Evolutionary conservation across 92 coral and sea anemone species (phyloP).

Genomic region (Phenganax marumi): DNA sequence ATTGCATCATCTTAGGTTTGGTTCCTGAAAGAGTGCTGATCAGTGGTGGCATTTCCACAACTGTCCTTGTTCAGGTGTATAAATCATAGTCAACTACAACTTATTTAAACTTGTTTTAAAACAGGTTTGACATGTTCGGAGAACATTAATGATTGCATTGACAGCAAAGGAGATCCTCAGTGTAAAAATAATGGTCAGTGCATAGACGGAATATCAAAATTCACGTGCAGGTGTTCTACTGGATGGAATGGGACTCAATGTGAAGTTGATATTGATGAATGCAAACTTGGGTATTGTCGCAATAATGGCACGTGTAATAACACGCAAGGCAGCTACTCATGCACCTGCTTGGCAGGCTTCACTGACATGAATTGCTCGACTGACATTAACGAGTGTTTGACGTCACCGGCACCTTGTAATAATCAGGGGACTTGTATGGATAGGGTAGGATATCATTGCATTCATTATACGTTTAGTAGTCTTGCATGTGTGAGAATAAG

Average conservation of each 20-base stretch:
- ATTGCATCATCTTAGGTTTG: too few species aligned
- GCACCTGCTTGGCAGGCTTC: conserved; percentile 69
- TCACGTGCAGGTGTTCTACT: conserved; percentile 55
- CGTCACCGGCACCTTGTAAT: conserved; percentile 53
- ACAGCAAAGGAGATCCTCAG: not conserved
- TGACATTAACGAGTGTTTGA: conserved; percentile 69
- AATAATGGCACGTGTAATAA: conserved; percentile 70
- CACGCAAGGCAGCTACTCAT: conserved; percentile 62
- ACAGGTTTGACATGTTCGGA: conserved; percentile 61
- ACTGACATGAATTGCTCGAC: conserved; percentile 62
- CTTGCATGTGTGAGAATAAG: too few species aligned
- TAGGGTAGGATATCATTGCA: not conserved
- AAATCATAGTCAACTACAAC: not conserved
- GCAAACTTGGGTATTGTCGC: conserved; percentile 66
- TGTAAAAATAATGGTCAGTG: conserved; percentile 32
- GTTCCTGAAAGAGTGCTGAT: too few species aligned
- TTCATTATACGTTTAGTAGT: not conserved
- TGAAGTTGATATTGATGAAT: conserved; percentile 61
- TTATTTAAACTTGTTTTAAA: not conserved
- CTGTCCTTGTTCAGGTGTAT: too few species aligned
- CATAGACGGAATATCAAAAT: conserved; percentile 17
- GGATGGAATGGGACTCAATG: conserved; percentile 69
- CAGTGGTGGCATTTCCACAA: too few species aligned
- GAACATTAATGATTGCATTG: conserved; percentile 68
- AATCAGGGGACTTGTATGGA: conserved; percentile 69